Percentiles rank a stretch among this genome's conserved stretches.
Conservation (phyloP, 2,113 vertebrate species). For the Centrocercus urophasianus region DNA sequence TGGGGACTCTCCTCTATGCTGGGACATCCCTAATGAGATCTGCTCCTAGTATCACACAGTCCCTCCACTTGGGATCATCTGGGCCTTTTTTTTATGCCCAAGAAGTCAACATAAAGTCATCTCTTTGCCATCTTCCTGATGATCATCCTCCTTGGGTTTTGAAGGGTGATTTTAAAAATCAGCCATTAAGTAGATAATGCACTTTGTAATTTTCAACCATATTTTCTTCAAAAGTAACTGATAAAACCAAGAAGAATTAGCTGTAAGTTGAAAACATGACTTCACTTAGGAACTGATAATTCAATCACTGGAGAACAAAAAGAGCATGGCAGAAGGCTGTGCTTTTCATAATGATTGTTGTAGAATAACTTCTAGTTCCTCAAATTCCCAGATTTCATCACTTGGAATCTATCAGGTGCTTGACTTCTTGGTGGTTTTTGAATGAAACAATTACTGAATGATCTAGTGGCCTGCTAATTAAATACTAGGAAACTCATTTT, state of each 20-base stretch:
- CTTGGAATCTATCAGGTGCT: background rate
- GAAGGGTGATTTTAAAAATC: background rate
- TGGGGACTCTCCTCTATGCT: background rate
- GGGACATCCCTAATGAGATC: background rate
- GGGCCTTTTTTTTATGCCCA: background rate
- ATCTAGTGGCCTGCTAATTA: background rate
- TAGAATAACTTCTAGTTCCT: background rate
- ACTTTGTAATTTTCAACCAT: background rate
- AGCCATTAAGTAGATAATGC: background rate
- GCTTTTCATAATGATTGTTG: background rate
- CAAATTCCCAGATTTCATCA: background rate
- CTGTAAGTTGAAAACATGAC: accelerated
- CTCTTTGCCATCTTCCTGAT: background rate
- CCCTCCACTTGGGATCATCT: background rate
- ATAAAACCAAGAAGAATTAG: background rate
- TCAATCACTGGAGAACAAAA: background rate
- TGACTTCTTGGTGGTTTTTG: background rate
- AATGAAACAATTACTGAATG: background rate
- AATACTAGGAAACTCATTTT: background rate
- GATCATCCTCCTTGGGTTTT: background rate
- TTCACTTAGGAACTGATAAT: background rate
- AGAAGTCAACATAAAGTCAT: background rate
- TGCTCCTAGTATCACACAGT: background rate
- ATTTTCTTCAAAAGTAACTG: background rate
- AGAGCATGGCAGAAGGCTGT: background rate